Percentiles rank a stretch among this genome's conserved stretches.
Conservation (phyloP, 1,140 invertebrate species). For the Drosophila lini region DNA sequence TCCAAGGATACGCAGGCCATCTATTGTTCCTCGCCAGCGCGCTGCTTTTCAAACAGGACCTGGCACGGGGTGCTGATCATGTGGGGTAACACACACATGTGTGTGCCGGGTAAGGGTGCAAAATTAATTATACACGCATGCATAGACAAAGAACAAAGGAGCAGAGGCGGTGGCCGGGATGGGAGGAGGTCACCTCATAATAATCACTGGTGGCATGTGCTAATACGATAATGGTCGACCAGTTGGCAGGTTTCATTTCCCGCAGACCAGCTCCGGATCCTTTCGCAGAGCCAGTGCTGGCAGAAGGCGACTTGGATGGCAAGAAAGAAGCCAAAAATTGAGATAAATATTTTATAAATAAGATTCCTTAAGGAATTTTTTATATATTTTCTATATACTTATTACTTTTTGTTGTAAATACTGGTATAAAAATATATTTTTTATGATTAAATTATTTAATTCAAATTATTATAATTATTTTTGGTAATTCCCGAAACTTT, state of each 20-base stretch:
- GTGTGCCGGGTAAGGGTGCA: conserved; percentile 11
- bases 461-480: not conserved
- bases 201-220: conserved; percentile 63
- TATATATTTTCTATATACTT: not conserved
- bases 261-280: not conserved
- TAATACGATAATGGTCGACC: conserved; percentile 62
- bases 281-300: not conserved
- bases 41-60: conserved; percentile 1
- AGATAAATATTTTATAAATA: not conserved
- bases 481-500: too few species aligned
- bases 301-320: not conserved
- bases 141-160: conserved; percentile 25
- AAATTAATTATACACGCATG: conserved; percentile 59
- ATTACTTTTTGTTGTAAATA: not conserved
- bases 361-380: not conserved
- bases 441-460: not conserved
- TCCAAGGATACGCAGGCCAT: not conserved
- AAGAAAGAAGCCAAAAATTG: not conserved
- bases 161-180: not conserved
- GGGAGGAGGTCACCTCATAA: conserved; percentile 44
- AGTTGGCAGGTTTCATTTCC: conserved; percentile 39
- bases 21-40: conserved; percentile 3
- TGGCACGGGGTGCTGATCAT: conserved; percentile 1
- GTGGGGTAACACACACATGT: not conserved
- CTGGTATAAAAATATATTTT: not conserved